Conservation (phyloP, 2,797 vertebrate species). For the Tenualosa ilisha region DNA sequence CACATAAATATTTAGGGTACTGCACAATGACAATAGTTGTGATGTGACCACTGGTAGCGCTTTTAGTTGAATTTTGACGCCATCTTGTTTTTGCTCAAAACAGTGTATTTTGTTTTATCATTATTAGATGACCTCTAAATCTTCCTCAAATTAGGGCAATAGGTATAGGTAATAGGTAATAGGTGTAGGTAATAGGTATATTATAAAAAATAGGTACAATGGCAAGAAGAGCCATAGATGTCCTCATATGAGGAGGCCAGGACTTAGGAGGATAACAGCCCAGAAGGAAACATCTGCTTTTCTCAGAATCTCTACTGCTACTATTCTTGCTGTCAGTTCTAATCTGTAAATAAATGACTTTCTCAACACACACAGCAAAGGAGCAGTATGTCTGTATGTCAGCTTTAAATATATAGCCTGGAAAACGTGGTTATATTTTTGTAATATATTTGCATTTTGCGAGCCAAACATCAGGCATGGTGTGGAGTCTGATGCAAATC, state of each 20-base stretch:
- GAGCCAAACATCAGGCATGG: neutral
- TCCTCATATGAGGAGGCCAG: neutral
- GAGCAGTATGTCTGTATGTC: neutral
- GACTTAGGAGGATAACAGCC: too few species aligned
- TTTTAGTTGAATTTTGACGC: too few species aligned
- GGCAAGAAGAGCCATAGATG: neutral
- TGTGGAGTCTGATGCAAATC: neutral
- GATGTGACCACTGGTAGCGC: too few species aligned
- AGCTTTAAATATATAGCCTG: neutral
- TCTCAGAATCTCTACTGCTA: neutral
- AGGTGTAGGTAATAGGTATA: too few species aligned
- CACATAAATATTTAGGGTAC: too few species aligned
- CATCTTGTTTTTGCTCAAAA: too few species aligned
- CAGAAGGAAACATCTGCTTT: constrained; percentile 17
- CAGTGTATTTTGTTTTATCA: too few species aligned
- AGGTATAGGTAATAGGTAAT: too few species aligned
- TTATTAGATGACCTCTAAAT: too few species aligned
- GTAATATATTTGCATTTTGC: neutral
- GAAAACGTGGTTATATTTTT: neutral
- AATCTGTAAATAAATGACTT: constrained; percentile 6
- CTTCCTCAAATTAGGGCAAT: too few species aligned
- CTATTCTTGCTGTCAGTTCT: neutral
- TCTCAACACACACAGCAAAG: neutral
- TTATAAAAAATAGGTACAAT: neutral
- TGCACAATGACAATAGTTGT: too few species aligned